A percentile compares a stretch with the other conserved stretches of the same genome.
Conservation (phyloP, 2,888 invertebrate species). For the Drosophila rellima region DNA sequence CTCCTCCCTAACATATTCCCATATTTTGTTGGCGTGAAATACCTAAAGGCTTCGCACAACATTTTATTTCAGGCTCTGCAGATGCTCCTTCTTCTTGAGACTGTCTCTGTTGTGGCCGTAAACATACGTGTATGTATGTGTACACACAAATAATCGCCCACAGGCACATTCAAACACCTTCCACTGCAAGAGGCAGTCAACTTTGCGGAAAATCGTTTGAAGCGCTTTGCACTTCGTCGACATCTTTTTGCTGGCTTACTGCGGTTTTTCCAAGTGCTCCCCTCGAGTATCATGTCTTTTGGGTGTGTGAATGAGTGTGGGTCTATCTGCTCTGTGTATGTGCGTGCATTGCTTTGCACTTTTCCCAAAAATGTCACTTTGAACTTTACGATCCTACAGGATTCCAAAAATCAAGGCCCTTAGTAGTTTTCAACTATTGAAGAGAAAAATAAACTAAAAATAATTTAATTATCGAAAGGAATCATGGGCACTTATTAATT, state of each 20-base stretch:
- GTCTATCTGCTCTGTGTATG: constrained; percentile 15
- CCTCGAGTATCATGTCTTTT: constrained; percentile 19
- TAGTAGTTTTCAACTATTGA: not conserved
- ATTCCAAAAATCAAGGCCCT: constrained; percentile 24
- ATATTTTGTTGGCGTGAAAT: constrained; percentile 79
- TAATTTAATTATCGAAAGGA: not conserved
- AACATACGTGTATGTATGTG: constrained; percentile 53
- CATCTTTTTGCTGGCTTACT: constrained; percentile 70
- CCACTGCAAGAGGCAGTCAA: constrained; percentile 80
- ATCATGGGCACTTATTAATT: not conserved
- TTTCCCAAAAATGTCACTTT: constrained; percentile 67
- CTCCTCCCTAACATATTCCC: constrained; percentile 60
- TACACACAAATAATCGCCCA: constrained; percentile 41
- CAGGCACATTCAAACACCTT: constrained; percentile 67
- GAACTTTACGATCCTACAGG: constrained; percentile 57
- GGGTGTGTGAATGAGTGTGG: constrained; percentile 10
- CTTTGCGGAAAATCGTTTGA: constrained; percentile 81
- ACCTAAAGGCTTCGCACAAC: constrained; percentile 77
- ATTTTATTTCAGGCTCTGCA: constrained; percentile 74
- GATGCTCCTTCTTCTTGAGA: constrained; percentile 33
- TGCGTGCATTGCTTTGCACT: constrained; percentile 58
- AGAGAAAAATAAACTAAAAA: not conserved
- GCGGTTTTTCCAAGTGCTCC: constrained; percentile 51
- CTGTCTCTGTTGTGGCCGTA: constrained; percentile 70
- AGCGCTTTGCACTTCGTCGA: constrained; percentile 81